Percentiles rank a stretch among this genome's conserved stretches.
Evolutionary conservation across 2,113 vertebrate genomes (phyloP).

Genomic region (Cebidichthys violaceus): DNA sequence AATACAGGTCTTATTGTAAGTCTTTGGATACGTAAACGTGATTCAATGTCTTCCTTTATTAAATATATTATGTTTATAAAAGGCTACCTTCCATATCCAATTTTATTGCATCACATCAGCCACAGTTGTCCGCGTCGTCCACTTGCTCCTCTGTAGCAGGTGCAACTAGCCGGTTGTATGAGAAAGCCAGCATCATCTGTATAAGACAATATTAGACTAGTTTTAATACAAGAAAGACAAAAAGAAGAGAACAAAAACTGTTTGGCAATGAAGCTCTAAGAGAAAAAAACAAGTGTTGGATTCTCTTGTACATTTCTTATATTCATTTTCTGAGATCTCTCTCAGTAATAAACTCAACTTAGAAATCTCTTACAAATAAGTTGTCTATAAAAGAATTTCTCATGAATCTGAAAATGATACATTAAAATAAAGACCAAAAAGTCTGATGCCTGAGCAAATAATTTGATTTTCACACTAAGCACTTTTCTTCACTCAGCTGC

Average conservation of each 20-base stretch:
- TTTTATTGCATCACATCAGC: background rate
- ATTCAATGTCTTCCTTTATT: background rate
- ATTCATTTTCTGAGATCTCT: background rate
- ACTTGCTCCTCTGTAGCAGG: slow-evolving; percentile 59
- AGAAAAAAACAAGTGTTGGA: background rate
- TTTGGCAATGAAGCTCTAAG: background rate
- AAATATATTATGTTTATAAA: background rate
- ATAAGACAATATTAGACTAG: background rate
- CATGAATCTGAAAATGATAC: background rate
- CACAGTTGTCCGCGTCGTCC: slow-evolving; percentile 53
- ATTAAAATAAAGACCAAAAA: background rate
- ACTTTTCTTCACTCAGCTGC: background rate
- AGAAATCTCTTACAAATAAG: background rate
- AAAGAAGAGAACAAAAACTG: background rate
- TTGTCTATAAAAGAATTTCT: background rate
- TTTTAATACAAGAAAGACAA: background rate
- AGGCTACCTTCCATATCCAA: slow-evolving; percentile 19
- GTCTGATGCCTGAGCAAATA: background rate
- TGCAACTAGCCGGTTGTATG: slow-evolving; percentile 83
- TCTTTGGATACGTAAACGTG: background rate
- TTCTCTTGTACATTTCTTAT: background rate
- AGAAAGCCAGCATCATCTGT: slow-evolving; percentile 85
- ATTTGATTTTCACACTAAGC: background rate
- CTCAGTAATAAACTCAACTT: background rate
- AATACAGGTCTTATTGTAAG: background rate